These are phyloP conservation scores for Lates japonicus DNA, from an alignment of 2,797 vertebrate genomes.

Conservation along the genomic window DNA sequence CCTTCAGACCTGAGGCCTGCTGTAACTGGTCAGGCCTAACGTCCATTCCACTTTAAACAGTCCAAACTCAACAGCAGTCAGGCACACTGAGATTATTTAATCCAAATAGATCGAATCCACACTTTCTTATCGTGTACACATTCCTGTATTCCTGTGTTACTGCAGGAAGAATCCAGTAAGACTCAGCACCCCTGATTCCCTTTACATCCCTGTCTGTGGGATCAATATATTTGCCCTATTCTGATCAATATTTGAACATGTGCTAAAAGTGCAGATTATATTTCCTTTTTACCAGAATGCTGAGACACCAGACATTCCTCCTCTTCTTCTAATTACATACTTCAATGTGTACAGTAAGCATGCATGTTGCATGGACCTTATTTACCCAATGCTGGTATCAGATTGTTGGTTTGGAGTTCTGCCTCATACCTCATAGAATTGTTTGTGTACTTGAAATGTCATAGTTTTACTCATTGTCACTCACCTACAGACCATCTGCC, in stretches of 20 bases:
- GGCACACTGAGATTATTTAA: slow-evolving; percentile 1
- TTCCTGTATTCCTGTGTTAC: slow-evolving; percentile 14
- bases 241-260: slow-evolving; percentile 40
- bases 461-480: slow-evolving; percentile 23
- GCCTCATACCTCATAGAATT: slow-evolving; percentile 58
- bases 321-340: slow-evolving; percentile 19
- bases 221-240: not conserved
- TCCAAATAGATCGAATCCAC: not conserved
- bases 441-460: slow-evolving; percentile 54
- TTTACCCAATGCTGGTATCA: slow-evolving; percentile 52
- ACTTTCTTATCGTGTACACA: not conserved
- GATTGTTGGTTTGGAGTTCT: slow-evolving; percentile 32
- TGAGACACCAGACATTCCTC: slow-evolving; percentile 25
- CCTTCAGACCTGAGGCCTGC: not conserved
- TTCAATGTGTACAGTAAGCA: slow-evolving; percentile 46
- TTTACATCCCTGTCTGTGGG: not conserved
- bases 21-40: slow-evolving; percentile 14
- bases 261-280: slow-evolving; percentile 28
- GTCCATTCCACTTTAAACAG: slow-evolving; percentile 29
- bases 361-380: slow-evolving; percentile 73
- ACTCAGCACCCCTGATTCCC: not conserved
- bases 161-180: slow-evolving; percentile 4
- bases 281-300: slow-evolving; percentile 37
- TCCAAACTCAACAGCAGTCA: slow-evolving; percentile 12
- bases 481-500: slow-evolving; percentile 35